These are phyloP conservation scores for Gadus macrocephalus DNA, from an alignment of 2,113 vertebrate genomes.

Conservation along the genomic window DNA sequence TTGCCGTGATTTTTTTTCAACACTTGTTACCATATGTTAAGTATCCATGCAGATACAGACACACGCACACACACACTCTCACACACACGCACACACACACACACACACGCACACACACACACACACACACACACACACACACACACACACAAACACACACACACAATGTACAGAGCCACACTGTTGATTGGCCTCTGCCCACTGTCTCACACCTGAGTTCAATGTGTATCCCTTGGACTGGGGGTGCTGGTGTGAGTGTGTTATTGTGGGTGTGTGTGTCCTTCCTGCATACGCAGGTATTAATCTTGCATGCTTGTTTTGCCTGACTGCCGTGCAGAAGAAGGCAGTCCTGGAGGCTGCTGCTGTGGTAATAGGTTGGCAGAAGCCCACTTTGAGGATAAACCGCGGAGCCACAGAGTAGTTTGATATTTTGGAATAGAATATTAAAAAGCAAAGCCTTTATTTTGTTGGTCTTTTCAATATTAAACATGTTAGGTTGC, in stretches of 20 bases:
- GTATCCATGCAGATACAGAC: not conserved
- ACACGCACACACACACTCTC: not conserved
- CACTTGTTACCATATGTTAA: no score
- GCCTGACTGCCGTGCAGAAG: not conserved
- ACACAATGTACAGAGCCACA: not conserved
- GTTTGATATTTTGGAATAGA: no score
- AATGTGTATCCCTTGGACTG: not conserved
- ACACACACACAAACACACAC: constrained; percentile 1
- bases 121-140: constrained; percentile 8
- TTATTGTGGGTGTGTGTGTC: not conserved
- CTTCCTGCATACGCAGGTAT: not conserved
- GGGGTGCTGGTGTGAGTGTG: not conserved
- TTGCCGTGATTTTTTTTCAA: no score
- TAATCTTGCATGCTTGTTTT: constrained; percentile 5
- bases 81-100: constrained; percentile 2
- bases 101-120: not conserved
- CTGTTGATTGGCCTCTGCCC: no score
- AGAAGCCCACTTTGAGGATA: no score
- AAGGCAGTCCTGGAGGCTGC: not conserved
- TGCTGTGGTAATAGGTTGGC: no score
- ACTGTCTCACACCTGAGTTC: not conserved
- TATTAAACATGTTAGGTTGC: no score
- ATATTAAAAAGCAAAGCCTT: no score
- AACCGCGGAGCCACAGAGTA: no score
- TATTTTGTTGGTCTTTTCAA: no score